These are phyloP conservation scores for Brienomyrus brachyistius DNA, from an alignment of 2,113 vertebrate species.

Conservation along the genomic window DNA sequence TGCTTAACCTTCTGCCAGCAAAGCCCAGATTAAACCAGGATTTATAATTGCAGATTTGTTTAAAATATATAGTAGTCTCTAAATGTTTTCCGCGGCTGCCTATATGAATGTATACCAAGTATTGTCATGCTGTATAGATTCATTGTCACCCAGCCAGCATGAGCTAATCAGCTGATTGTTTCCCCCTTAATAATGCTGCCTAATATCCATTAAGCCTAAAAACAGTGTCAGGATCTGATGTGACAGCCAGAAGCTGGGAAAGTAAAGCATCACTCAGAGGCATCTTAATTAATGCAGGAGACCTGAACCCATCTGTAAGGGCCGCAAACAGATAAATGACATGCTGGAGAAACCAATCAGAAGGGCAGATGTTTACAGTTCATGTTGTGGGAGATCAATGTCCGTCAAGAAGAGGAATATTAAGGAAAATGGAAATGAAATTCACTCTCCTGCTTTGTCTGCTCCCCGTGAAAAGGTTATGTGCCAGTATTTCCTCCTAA, in stretches of 20 bases:
- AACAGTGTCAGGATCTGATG: conserved; percentile 9
- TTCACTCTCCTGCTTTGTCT: conserved; percentile 6
- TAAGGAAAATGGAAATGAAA: conserved; percentile 39
- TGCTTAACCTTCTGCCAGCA: no score
- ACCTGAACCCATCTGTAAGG: conserved; percentile 33
- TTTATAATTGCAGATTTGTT: no score
- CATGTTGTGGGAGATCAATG: conserved; percentile 39
- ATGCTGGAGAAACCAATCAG: conserved; percentile 49
- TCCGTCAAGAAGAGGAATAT: conserved; percentile 47
- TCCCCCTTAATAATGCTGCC: not conserved
- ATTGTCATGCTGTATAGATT: no score
- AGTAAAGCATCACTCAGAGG: not conserved
- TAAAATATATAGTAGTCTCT: no score
- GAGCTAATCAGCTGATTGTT: not conserved
- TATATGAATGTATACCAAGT: not conserved
- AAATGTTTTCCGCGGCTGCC: no score
- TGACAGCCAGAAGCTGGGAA: not conserved
- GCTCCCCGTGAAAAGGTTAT: not conserved
- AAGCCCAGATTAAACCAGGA: no score
- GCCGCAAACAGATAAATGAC: conserved; percentile 44
- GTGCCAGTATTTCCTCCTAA: not conserved
- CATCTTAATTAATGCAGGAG: conserved; percentile 8
- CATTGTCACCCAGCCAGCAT: not conserved
- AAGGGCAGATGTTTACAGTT: conserved; percentile 49
- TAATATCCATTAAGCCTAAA: not conserved